Base-by-base conservation (phyloP, 2,888 invertebrate genomes). In the Pristionchus mayeri region DNA sequence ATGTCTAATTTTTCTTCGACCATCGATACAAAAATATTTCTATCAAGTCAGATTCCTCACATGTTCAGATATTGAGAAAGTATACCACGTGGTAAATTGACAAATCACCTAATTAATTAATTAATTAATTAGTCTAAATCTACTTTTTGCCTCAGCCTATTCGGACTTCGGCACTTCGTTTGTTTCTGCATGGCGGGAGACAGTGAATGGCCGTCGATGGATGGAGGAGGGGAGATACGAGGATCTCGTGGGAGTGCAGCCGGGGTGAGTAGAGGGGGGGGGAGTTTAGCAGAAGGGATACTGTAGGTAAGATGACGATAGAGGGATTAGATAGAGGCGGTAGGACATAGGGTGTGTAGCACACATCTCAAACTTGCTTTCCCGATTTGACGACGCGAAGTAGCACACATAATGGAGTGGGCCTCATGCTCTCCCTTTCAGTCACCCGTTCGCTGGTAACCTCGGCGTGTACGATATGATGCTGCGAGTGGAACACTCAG, bases 361-460 rank as follows among this genome's bases (percentile, higher is more conserved):
- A 44, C 44, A 44, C 13, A 13, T 6, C 44, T 6, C 44, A 9
- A 44, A 9, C 44, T 44, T 44, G 44, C 44, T 44, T 44, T 13
- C 6, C 44, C 44, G 13, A 13, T 44, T 44, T 44, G 13, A 44
- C 44, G 44, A 44, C 44, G 7, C 13, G 44, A 44, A 6, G 13
- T n/a, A n/a, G n/a, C n/a, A n/a, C n/a, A n/a, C n/a, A n/a, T n/a
- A n/a, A n/a, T n/a, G n/a, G n/a, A n/a, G n/a, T n/a, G n/a, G n/a
- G n/a, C n/a, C n/a, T n/a, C n/a, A n/a, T n/a, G n/a, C n/a, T 30
- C 13, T 37, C 44, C 27, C 7, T 91, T 93, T 48, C 90, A 94
- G 94, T 21, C 98, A 98, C 94, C 97, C 98, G 0, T 98, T 96
- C 94, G 96, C 97, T 81, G 98, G 98, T 0, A 97, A 98, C 90